These are phyloP conservation scores for Chrysaora quinquecirrha DNA, from an alignment of 30 jellyfish, hydroid and myxozoan species.

Conservation along the genomic window DNA sequence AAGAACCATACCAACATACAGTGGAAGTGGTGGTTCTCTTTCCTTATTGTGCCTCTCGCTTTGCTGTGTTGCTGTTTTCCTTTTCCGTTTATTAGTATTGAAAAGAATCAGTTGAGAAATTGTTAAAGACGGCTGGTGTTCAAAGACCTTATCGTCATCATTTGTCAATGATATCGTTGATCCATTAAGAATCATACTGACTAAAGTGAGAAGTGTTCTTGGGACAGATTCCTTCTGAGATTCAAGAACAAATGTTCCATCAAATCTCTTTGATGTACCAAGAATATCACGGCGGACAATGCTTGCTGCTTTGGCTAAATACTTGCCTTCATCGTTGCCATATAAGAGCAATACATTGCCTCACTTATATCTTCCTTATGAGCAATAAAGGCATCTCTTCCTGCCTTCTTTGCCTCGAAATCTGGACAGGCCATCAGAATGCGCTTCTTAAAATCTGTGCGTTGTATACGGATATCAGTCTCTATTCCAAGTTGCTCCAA, in stretches of 20 bases:
- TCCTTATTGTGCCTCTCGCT: not conserved
- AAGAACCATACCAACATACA: not conserved
- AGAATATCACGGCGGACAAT: not conserved
- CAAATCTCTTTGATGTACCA: not conserved
- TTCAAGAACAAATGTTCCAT: not conserved
- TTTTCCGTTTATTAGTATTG: not conserved
- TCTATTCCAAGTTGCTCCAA: not conserved
- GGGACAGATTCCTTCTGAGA: not conserved
- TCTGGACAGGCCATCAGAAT: not conserved
- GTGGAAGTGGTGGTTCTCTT: not conserved
- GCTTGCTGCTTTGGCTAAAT: not conserved
- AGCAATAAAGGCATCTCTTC: not conserved
- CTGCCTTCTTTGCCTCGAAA: not conserved
- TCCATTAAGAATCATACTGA: not conserved
- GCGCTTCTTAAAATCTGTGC: not conserved
- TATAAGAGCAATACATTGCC: too few relatives aligned
- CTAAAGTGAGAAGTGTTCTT: not conserved
- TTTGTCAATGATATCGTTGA: not conserved
- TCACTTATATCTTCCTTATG: too few relatives aligned
- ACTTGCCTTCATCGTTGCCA: not conserved
- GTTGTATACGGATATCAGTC: not conserved
- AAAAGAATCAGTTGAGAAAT: not conserved
- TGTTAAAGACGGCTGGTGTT: not conserved
- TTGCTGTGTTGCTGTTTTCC: not conserved
- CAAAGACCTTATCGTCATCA: not conserved